Conservation (phyloP, 2,888 invertebrate genomes). For the Diachrysia chrysitis region DNA sequence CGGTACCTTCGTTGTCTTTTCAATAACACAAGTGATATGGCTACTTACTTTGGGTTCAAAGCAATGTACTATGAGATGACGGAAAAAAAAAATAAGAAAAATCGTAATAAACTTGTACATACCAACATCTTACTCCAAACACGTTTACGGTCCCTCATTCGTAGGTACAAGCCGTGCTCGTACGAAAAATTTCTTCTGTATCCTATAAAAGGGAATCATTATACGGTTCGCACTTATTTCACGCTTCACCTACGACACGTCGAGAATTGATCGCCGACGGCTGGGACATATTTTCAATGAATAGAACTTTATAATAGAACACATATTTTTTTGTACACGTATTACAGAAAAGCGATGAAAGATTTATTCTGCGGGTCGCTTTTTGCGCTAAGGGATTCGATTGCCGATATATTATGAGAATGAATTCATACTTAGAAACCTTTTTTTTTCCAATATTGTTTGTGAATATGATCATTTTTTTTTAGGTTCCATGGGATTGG, state of each 20-base stretch:
- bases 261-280: conserved; percentile 50
- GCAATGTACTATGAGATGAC: background rate
- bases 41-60: too few relatives aligned
- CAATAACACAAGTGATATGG: too few relatives aligned
- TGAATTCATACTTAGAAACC: too few relatives aligned
- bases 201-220: conserved; percentile 36
- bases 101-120: conserved; percentile 4
- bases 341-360: conserved; percentile 1
- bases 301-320: conserved; percentile 27
- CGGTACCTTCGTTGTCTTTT: too few relatives aligned
- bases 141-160: background rate
- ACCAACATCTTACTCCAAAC: background rate
- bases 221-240: conserved; percentile 46
- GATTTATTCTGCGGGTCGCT: background rate
- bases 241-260: conserved; percentile 41
- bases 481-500: background rate
- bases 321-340: conserved; percentile 22
- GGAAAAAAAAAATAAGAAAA: too few relatives aligned
- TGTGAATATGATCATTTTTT: background rate
- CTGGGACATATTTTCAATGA: conserved; percentile 48
- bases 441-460: background rate
- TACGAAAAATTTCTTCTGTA: conserved; percentile 17
- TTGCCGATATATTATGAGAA: background rate
- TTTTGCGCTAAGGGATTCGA: conserved; percentile 3
- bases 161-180: background rate